These are phyloP conservation scores for Drosophila novamexicana DNA, from an alignment of 1,140 invertebrate genomes.

Conservation along the genomic window DNA sequence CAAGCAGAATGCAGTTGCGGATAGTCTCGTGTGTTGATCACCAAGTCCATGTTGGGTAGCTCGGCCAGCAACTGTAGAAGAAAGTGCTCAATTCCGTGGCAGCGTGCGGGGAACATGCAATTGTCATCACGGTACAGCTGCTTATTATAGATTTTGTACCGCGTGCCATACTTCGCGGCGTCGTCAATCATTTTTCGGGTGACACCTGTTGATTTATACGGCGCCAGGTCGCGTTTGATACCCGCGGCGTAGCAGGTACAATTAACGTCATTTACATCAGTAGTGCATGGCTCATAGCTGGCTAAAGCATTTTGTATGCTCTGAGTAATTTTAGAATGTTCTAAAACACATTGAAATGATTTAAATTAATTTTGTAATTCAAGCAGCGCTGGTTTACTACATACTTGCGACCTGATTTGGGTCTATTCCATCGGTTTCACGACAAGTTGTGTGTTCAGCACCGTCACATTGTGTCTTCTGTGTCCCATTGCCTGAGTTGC, in stretches of 20 bases:
- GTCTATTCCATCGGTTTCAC: neutral
- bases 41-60: conserved; percentile 93
- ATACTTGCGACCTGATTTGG: conserved; percentile 28
- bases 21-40: conserved; percentile 96
- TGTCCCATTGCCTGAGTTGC: neutral
- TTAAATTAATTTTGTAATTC: neutral
- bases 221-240: conserved; percentile 89
- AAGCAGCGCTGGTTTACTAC: neutral
- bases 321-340: conserved; percentile 33
- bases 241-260: conserved; percentile 88
- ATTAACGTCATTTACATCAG: conserved; percentile 72
- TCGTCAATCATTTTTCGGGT: conserved; percentile 88
- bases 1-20: conserved; percentile 88
- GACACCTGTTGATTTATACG: conserved; percentile 88
- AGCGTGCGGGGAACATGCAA: conserved; percentile 96
- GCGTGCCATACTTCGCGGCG: conserved; percentile 86
- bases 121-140: conserved; percentile 92
- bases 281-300: conserved; percentile 50
- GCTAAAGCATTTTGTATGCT: conserved; percentile 73
- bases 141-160: conserved; percentile 91
- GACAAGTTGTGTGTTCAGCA: neutral
- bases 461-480: conserved; percentile 16
- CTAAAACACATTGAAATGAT: conserved; percentile 5
- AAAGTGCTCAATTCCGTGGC: conserved; percentile 96
- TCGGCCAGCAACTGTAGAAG: conserved; percentile 89